Evolutionary conservation across 2,797 vertebrate species (phyloP).

Genomic region (Helostoma temminkii): DNA sequence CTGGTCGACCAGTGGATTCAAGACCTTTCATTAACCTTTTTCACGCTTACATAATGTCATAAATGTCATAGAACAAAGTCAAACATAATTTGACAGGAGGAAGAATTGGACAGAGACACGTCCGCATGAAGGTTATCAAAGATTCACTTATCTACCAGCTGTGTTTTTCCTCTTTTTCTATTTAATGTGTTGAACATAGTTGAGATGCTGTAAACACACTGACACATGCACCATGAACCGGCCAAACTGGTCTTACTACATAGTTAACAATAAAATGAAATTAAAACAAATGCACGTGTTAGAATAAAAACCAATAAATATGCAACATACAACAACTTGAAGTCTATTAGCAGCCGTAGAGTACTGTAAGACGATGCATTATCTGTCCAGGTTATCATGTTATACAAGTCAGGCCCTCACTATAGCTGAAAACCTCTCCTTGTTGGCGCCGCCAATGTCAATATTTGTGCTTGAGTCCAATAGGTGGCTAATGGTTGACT

Average conservation of each 20-base stretch:
- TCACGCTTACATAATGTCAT: not conserved
- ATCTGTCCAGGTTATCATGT: constrained; percentile 3
- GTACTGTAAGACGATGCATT: not conserved
- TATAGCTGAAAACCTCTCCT: constrained; percentile 22
- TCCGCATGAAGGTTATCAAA: not conserved
- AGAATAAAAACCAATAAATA: not conserved
- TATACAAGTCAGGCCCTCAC: not conserved
- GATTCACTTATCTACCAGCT: not conserved
- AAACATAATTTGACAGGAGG: constrained; percentile 5
- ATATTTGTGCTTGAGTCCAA: constrained; percentile 79
- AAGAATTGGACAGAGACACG: not conserved
- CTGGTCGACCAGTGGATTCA: too few species aligned
- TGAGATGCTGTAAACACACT: not conserved
- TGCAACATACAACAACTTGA: not conserved
- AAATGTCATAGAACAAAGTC: not conserved
- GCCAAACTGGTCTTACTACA: constrained; percentile 2
- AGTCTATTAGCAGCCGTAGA: not conserved
- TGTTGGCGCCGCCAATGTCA: constrained; percentile 73
- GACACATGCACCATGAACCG: not conserved
- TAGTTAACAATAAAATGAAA: not conserved
- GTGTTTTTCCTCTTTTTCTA: not conserved
- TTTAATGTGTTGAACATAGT: too few species aligned
- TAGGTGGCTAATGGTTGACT: constrained; percentile 51
- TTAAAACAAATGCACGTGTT: not conserved
- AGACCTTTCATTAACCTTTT: not conserved